phyloP scores from a whole-genome alignment of 1,140 invertebrate genomes.

The Lasioglossum albipes region DNA sequence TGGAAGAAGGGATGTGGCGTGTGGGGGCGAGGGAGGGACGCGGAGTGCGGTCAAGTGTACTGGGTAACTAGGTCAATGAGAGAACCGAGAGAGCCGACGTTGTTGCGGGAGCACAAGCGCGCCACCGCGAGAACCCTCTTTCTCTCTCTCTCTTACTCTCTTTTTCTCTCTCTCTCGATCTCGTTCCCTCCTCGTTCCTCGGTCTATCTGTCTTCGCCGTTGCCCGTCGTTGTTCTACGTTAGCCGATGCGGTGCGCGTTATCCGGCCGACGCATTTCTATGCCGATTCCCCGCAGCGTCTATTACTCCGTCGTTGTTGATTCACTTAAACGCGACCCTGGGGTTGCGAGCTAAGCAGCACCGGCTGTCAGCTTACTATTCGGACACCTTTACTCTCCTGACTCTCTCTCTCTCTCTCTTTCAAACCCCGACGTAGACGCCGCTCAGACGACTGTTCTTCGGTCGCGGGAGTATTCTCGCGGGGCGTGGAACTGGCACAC shows the following conservation, averaged over 20 bases:
- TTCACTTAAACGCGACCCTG: conserved; percentile 3
- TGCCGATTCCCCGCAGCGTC: conserved; percentile 16
- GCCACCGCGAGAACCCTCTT: conserved; percentile 35
- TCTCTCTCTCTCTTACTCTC: neutral
- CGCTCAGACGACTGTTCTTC: no score
- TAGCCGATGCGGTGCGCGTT: neutral
- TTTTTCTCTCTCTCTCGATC: neutral
- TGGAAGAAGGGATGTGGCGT: conserved; percentile 52
- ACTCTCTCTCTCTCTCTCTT: neutral
- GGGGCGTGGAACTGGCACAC: no score
- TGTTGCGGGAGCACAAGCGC: conserved; percentile 67
- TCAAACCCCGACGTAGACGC: no score
- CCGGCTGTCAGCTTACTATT: conserved; percentile 4
- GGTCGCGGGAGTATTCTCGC: no score
- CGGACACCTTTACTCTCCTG: no score
- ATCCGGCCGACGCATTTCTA: conserved; percentile 12
- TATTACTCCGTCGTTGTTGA: conserved; percentile 1
- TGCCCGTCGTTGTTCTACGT: conserved; percentile 4
- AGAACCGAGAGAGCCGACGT: conserved; percentile 70
- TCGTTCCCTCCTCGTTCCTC: neutral
- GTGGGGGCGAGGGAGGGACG: conserved; percentile 42
- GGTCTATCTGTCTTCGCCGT: neutral
- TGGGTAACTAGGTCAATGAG: conserved; percentile 80
- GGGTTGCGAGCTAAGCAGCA: neutral
- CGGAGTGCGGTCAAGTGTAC: conserved; percentile 79